Base-by-base conservation (phyloP, 2,888 invertebrate genomes). In the Phragmatobia fuliginosa region DNA sequence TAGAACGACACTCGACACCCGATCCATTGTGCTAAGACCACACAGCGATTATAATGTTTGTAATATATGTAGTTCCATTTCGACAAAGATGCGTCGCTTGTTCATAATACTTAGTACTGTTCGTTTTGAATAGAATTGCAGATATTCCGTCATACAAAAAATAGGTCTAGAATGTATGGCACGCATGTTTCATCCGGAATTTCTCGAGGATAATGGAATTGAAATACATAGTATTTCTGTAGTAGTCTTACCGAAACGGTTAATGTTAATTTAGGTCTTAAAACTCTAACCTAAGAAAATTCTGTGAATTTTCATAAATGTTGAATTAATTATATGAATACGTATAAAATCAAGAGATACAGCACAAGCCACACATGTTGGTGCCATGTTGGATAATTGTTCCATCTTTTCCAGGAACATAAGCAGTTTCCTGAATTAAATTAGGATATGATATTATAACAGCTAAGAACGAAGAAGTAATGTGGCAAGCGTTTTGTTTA, bases 1-100 rank as follows among this genome's bases (percentile, higher is more conserved):
- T 71, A 38, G n/a, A 62, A 21, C 41, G 81, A 64, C 38, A 82
- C 60, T 69, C 68, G 83, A 82, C 80, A 82, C 80, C 81, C 68
- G 80, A 69, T 70, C 62, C 79, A 82, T 81, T 82, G 80, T 82
- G 73, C 70, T 72, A 63, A 82, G 78, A 80, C 81, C 81, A 81
- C 82, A 81, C 82, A 81, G 66, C 79, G 73, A 79, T 82, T 82
- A 79, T 76, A 81, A 49, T 49, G 72, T 61, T 41, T 31, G 58
- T 58, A 74, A 71, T 72, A 73, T 70, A 75, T 66, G 68, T 69
- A 71, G 73, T 75, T 71, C 78, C 71, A 73, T 81, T 81, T 81
- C 67, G 78, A 78, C 80, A 78, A 81, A 81, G 78, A 67, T 72
- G 71, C 65, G 62, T 67, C 64, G 21, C 63, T 80, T 75, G 75